Evolutionary conservation across 2,888 invertebrate species (phyloP).

Genomic region (Antheraea assamensis): DNA sequence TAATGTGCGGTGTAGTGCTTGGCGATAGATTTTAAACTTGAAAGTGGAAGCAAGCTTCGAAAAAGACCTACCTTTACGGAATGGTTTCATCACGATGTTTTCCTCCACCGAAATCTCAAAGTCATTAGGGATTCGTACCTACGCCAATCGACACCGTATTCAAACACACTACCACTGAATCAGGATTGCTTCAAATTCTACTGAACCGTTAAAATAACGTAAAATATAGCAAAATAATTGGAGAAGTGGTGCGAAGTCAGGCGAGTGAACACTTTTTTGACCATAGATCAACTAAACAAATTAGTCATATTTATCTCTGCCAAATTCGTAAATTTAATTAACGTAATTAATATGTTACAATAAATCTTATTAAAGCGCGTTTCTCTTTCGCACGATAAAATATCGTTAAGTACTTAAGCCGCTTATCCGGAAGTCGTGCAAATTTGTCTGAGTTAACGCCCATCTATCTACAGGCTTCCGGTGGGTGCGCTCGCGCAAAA

Average conservation of each 20-base stretch:
- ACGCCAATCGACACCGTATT: too few species aligned
- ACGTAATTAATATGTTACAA: neutral
- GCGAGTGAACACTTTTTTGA: neutral
- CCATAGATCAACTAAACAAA: neutral
- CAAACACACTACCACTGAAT: too few species aligned
- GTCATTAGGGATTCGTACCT: too few species aligned
- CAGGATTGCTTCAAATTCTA: too few species aligned
- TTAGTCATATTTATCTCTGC: neutral
- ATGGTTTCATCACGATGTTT: too few species aligned
- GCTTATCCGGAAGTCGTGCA: slow-evolving; percentile 58
- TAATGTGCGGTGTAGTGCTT: too few species aligned
- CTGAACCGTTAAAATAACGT: too few species aligned
- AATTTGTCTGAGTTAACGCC: slow-evolving; percentile 69
- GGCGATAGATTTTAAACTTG: too few species aligned
- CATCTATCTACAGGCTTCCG: slow-evolving; percentile 68
- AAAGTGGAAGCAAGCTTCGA: too few species aligned
- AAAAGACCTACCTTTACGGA: too few species aligned
- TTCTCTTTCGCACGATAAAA: neutral
- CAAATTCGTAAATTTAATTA: neutral
- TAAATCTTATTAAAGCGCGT: neutral
- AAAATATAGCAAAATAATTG: neutral
- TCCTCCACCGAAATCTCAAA: too few species aligned
- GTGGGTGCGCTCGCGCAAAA: slow-evolving; percentile 23
- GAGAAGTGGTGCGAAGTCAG: neutral
- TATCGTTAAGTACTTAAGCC: neutral